phyloP scores from a whole-genome alignment of 2,797 vertebrate species.

The Brachyalestes nurse region DNA sequence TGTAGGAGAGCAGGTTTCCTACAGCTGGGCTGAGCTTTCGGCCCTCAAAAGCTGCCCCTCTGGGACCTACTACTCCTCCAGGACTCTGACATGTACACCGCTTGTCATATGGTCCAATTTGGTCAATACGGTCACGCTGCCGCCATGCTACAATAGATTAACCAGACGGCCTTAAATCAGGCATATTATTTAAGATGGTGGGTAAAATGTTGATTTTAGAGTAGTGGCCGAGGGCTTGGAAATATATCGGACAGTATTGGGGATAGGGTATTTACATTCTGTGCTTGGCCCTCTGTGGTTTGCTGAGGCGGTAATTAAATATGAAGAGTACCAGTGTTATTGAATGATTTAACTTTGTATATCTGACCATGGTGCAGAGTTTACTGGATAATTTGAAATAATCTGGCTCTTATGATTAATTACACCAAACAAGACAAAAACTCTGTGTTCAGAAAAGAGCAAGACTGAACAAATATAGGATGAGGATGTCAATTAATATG shows the following conservation, averaged over 20 bases:
- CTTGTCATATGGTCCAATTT: slow-evolving; percentile 66
- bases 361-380: slow-evolving; percentile 60
- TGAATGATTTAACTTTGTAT: slow-evolving; percentile 63
- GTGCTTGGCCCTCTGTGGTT: slow-evolving; percentile 55
- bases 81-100: slow-evolving; percentile 62
- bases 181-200: slow-evolving; percentile 49
- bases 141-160: slow-evolving; percentile 58
- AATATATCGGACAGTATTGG: slow-evolving; percentile 35
- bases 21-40: slow-evolving; percentile 59
- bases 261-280: slow-evolving; percentile 48
- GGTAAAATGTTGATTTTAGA: slow-evolving; percentile 45
- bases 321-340: slow-evolving; percentile 63
- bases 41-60: slow-evolving; percentile 55
- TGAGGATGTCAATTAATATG: slow-evolving; percentile 56
- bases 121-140: slow-evolving; percentile 65
- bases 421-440: slow-evolving; percentile 58
- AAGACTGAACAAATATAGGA: slow-evolving; percentile 25
- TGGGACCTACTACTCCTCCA: slow-evolving; percentile 57
- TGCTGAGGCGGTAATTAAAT: slow-evolving; percentile 61
- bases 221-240: not conserved
- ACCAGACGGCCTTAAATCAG: slow-evolving; percentile 50
- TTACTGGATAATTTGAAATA: slow-evolving; percentile 55
- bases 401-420: slow-evolving; percentile 67
- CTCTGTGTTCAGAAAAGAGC: slow-evolving; percentile 51
- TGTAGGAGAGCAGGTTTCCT: slow-evolving; percentile 58